phyloP scores from a whole-genome alignment of 2,888 invertebrate genomes.

The Tachina lurida region DNA sequence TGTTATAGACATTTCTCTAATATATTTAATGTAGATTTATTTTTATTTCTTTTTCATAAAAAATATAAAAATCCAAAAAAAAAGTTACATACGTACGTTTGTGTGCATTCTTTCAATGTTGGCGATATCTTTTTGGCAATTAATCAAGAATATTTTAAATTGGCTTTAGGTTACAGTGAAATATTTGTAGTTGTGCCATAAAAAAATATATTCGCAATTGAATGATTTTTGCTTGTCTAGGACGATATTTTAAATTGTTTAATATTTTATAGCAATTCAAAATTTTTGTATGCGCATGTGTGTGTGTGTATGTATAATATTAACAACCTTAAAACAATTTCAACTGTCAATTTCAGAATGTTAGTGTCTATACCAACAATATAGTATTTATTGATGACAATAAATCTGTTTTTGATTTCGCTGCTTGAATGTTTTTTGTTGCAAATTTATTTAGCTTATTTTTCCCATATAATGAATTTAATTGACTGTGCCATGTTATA shows the following conservation, averaged over 20 bases:
- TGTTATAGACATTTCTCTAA: conserved; percentile 46
- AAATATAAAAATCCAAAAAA: conserved; percentile 30
- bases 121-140: conserved; percentile 72
- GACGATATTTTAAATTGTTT: conserved; percentile 43
- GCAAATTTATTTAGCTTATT: conserved; percentile 52
- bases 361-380: conserved; percentile 58
- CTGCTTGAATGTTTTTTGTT: conserved; percentile 52
- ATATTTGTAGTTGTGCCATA: conserved; percentile 43
- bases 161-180: conserved; percentile 67
- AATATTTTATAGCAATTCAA: conserved; percentile 47
- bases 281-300: background rate
- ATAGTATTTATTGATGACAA: conserved; percentile 64
- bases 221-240: conserved; percentile 70
- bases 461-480: conserved; percentile 69
- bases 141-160: conserved; percentile 73
- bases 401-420: conserved; percentile 69
- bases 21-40: conserved; percentile 67
- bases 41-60: conserved; percentile 34
- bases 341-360: conserved; percentile 57
- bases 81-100: background rate
- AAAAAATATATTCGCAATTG: conserved; percentile 64
- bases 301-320: conserved; percentile 6
- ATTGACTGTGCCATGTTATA: conserved; percentile 71
- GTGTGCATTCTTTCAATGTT: conserved; percentile 35
- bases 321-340: conserved; percentile 60